These are phyloP conservation scores for Choloepus didactylus DNA, from an alignment of 2,797 vertebrate genomes.

Conservation along the genomic window DNA sequence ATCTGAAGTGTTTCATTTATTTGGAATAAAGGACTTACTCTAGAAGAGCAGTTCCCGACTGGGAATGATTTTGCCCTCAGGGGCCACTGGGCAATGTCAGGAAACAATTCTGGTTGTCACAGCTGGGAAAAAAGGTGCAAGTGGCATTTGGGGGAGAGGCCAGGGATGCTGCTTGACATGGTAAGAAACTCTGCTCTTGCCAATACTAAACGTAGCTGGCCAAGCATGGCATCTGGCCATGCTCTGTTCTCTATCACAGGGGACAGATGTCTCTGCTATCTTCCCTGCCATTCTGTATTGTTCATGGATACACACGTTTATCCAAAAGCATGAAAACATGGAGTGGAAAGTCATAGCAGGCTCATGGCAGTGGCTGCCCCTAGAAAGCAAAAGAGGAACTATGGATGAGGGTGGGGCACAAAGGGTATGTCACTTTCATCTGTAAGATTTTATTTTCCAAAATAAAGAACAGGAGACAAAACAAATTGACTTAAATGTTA, in stretches of 20 bases:
- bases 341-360: background rate
- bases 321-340: background rate
- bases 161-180: background rate
- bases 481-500: background rate
- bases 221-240: background rate
- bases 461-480: background rate
- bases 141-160: background rate
- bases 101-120: background rate
- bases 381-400: background rate
- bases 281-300: background rate
- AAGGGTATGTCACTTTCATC: background rate
- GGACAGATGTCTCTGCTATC: background rate
- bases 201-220: accelerated
- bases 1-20: background rate
- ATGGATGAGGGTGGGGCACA: no score
- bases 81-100: background rate
- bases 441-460: background rate
- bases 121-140: background rate
- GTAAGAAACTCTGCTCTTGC: background rate
- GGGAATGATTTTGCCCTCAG: no score
- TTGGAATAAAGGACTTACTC: background rate
- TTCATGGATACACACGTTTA: accelerated
- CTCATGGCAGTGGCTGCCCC: background rate
- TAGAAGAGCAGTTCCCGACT: background rate
- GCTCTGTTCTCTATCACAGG: background rate